Conservation (phyloP, 2,113 vertebrate genomes). For the Calypte anna region DNA sequence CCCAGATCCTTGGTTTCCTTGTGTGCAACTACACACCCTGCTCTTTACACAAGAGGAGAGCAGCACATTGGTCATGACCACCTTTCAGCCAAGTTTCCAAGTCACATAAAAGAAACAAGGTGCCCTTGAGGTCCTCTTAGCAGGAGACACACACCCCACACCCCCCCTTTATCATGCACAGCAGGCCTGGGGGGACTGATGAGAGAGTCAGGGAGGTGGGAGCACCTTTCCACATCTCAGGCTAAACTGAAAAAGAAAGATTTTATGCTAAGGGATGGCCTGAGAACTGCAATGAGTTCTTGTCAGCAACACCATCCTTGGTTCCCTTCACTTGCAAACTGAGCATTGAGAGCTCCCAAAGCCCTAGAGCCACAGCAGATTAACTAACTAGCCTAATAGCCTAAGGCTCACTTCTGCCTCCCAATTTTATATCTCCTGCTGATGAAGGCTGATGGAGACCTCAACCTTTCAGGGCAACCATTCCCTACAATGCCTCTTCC, state of each 20-base stretch:
- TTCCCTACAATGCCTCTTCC: not conserved
- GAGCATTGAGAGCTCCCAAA: not conserved
- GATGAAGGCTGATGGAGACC: not conserved
- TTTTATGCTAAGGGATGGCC: not conserved
- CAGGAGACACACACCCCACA: not conserved
- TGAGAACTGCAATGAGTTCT: not conserved
- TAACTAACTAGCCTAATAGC: too few species aligned
- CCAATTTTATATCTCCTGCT: not conserved
- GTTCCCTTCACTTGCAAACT: not conserved
- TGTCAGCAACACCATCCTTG: not conserved
- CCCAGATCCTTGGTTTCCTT: not conserved
- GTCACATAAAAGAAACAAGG: not conserved
- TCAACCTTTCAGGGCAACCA: fast-evolving
- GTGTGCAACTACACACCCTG: not conserved
- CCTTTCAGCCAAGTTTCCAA: not conserved
- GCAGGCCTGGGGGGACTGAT: not conserved
- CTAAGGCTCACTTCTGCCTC: not conserved
- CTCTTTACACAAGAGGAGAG: not conserved
- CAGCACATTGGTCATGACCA: not conserved
- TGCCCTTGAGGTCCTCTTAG: not conserved
- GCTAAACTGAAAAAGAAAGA: not conserved
- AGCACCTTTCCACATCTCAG: not conserved
- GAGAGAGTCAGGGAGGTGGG: not conserved
- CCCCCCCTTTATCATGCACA: fast-evolving
- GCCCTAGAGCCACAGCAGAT: not conserved